A percentile compares a stretch with the other conserved stretches of the same genome.
Conservation (phyloP, 2,113 vertebrate genomes). For the Carassius carassius region DNA sequence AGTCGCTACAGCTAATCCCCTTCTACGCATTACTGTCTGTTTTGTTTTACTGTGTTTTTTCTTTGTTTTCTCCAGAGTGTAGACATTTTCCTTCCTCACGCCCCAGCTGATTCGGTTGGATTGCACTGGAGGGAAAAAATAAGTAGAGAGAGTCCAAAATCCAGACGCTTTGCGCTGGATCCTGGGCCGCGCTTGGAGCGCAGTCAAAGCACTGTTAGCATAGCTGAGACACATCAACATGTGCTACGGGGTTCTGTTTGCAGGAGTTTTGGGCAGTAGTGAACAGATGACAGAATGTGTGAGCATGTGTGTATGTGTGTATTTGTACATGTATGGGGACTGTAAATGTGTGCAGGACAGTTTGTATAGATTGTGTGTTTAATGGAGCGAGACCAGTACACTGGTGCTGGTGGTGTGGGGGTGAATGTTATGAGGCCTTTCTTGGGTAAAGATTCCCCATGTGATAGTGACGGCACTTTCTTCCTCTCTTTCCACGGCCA, state of each 20-base stretch:
- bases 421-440: constrained; percentile 58
- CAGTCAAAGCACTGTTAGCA: constrained; percentile 58
- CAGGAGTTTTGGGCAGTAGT: constrained; percentile 37
- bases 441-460: constrained; percentile 77
- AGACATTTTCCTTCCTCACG: constrained; percentile 62
- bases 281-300: constrained; percentile 40
- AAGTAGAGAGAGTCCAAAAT: constrained; percentile 54
- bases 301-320: constrained; percentile 28
- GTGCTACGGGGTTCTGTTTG: constrained; percentile 54
- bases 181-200: constrained; percentile 54
- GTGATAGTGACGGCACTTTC: constrained; percentile 83
- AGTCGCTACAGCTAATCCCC: constrained; percentile 68
- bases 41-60: constrained; percentile 60
- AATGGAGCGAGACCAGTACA: constrained; percentile 64
- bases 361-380: constrained; percentile 66
- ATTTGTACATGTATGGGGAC: constrained; percentile 1
- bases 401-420: constrained; percentile 40
- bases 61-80: constrained; percentile 62
- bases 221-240: constrained; percentile 56
- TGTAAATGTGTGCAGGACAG: constrained; percentile 42
- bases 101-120: constrained; percentile 62
- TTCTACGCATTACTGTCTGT: constrained; percentile 66
- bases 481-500: constrained; percentile 76
- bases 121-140: constrained; percentile 67
- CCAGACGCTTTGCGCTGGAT: constrained; percentile 60